Percentiles rank a stretch among this genome's conserved stretches.
Conservation (phyloP, 2,113 vertebrate species). For the Cebus imitator region DNA sequence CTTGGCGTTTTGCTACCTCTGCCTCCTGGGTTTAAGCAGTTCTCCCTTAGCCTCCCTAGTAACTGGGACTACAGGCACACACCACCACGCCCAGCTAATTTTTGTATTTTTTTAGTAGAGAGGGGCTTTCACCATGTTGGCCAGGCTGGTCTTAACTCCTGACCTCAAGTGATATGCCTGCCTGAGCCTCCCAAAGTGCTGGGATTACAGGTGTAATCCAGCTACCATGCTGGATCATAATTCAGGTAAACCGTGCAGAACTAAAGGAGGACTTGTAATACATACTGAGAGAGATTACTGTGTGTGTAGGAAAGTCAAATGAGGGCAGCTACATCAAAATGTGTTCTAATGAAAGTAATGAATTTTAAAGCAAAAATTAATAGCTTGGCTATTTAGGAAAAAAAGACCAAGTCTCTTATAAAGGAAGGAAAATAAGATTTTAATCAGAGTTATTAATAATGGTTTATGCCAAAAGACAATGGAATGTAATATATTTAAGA, state of each 20-base stretch:
- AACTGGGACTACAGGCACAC: background rate
- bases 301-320: background rate
- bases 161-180: background rate
- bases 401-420: background rate
- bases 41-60: background rate
- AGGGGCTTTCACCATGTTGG: background rate
- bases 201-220: background rate
- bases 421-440: background rate
- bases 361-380: background rate
- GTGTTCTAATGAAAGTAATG: background rate
- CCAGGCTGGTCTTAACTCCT: background rate
- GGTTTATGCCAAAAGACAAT: background rate
- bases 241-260: background rate
- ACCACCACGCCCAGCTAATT: background rate
- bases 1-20: background rate
- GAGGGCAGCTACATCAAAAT: background rate
- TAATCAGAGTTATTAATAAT: background rate
- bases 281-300: background rate
- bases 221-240: background rate
- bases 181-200: background rate
- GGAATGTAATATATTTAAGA: background rate
- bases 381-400: background rate
- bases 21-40: background rate
- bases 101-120: background rate
- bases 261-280: background rate